Conservation (phyloP, 2,888 invertebrate species). For the Nudaria mundana region DNA sequence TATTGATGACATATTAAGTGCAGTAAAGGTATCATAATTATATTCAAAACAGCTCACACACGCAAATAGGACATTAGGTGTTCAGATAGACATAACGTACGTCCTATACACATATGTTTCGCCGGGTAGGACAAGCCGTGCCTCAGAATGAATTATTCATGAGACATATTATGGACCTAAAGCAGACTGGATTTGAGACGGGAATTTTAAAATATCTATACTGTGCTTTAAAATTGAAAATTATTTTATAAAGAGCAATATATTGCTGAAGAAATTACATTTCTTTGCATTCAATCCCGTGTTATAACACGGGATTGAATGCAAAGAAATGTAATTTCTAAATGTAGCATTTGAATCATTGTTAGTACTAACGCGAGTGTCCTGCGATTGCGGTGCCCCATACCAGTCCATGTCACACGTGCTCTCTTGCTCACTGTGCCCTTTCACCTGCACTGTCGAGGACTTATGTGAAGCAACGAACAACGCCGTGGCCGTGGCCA, state of each 20-base stretch:
- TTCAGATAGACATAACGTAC: slow-evolving; percentile 33
- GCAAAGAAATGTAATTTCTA: slow-evolving; percentile 29
- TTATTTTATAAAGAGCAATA: slow-evolving; percentile 60
- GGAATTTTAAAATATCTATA: slow-evolving; percentile 77
- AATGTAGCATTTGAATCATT: slow-evolving; percentile 19
- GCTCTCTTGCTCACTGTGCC: too few species aligned
- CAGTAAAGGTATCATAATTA: too few species aligned
- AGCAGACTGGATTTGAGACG: slow-evolving; percentile 77
- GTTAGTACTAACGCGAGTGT: neutral
- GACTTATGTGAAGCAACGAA: too few species aligned
- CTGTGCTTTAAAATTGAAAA: slow-evolving; percentile 69
- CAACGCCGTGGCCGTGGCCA: too few species aligned
- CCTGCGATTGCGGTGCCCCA: too few species aligned
- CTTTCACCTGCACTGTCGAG: too few species aligned
- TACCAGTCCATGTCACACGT: too few species aligned
- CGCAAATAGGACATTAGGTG: slow-evolving; percentile 29
- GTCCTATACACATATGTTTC: slow-evolving; percentile 53
- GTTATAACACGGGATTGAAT: slow-evolving; percentile 34
- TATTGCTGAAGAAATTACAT: too few species aligned
- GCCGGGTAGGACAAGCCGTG: slow-evolving; percentile 65
- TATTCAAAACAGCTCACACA: neutral
- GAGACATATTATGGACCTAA: slow-evolving; percentile 79
- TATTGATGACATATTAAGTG: too few species aligned
- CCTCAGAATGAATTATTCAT: slow-evolving; percentile 73
- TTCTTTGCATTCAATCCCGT: too few species aligned